Evolutionary conservation across 2,797 vertebrate species (phyloP).

Genomic region (Cacajao melanocephalus): DNA sequence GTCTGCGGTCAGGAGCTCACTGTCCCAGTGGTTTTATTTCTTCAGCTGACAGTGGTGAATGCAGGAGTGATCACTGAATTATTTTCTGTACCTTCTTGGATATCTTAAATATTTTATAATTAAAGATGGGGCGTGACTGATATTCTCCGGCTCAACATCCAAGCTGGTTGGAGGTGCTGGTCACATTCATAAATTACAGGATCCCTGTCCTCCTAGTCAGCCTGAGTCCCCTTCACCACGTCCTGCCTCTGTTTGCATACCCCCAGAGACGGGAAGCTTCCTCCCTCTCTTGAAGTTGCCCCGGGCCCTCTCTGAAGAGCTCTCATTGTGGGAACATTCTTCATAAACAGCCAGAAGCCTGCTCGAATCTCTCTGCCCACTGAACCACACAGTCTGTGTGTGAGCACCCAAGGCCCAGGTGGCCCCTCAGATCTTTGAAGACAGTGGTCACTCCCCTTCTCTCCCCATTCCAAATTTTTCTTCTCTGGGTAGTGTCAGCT

Average conservation of each 20-base stretch:
- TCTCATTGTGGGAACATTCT: not conserved
- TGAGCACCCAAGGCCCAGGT: not conserved
- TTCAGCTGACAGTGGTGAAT: not conserved
- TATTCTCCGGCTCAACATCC: not conserved
- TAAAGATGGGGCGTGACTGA: not conserved
- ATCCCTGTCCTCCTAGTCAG: not conserved
- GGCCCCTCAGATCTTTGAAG: not conserved
- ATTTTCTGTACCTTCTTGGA: not conserved
- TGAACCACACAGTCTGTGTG: not conserved
- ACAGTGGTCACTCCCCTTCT: rapidly evolving
- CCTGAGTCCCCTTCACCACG: not conserved
- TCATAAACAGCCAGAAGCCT: not conserved
- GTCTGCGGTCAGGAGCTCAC: not conserved
- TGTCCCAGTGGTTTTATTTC: not conserved
- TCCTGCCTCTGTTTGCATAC: not conserved
- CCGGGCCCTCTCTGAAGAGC: not conserved
- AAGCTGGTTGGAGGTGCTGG: not conserved
- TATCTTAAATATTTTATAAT: not conserved
- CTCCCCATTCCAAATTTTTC: not conserved
- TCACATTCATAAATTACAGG: not conserved
- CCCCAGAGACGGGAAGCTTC: not conserved
- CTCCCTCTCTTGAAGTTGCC: not conserved
- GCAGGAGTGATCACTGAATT: not conserved
- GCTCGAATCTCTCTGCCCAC: not conserved
- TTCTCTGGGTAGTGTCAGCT: not conserved